Conservation (phyloP, 2,113 vertebrate species). For the Nesogale talazaci region DNA sequence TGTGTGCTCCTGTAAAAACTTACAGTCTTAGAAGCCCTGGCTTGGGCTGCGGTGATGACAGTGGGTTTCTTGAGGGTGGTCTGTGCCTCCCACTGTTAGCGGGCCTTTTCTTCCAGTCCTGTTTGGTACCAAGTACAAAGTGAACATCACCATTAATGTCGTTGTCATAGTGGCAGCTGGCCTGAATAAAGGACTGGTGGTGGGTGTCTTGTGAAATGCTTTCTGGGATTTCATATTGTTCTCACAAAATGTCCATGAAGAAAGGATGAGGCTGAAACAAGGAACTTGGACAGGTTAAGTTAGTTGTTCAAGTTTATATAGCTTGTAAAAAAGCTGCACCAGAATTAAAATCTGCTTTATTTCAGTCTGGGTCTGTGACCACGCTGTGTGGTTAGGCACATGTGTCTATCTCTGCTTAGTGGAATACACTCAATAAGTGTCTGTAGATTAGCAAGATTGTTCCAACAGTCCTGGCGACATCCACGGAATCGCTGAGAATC, state of each 20-base stretch:
- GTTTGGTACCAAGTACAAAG: not conserved
- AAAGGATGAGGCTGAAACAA: conserved; percentile 18
- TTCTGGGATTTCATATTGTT: not conserved
- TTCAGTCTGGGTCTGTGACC: not conserved
- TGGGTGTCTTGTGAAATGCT: not conserved
- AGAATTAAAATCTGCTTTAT: conserved; percentile 16
- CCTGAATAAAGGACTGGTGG: not conserved
- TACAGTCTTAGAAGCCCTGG: too few species aligned
- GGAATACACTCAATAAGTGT: not conserved
- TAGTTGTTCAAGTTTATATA: conserved; percentile 24
- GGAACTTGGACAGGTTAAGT: conserved; percentile 6
- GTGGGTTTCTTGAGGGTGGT: too few species aligned
- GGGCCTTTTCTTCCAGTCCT: not conserved
- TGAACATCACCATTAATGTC: not conserved
- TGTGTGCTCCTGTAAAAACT: too few species aligned
- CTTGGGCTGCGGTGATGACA: too few species aligned
- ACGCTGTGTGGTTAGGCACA: too few species aligned
- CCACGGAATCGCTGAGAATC: not conserved
- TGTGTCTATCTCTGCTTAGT: not conserved
- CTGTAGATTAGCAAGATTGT: not conserved
- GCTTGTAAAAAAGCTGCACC: not conserved
- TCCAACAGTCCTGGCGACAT: not conserved
- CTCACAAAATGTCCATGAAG: not conserved
- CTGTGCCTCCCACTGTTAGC: not conserved
- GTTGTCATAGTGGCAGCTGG: not conserved